Conservation (phyloP, 2,888 invertebrate genomes). For the Campoletis raptor region DNA sequence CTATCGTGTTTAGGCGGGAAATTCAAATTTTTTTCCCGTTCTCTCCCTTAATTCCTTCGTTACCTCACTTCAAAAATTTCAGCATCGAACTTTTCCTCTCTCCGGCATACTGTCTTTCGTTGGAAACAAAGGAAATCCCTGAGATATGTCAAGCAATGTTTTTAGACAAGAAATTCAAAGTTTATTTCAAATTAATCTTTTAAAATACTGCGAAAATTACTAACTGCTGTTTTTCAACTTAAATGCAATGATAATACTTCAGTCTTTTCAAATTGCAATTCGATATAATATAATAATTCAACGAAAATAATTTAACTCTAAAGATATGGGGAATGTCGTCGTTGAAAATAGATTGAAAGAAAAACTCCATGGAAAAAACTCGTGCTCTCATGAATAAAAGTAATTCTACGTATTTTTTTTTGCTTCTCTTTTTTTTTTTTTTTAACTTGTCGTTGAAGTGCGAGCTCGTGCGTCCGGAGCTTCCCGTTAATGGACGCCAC, state of each 20-base stretch:
- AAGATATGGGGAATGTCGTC: not conserved
- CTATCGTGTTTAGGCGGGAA: not conserved
- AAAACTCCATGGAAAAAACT: not conserved
- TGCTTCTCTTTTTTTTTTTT: not conserved
- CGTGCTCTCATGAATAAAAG: not conserved
- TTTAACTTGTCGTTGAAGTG: conserved; percentile 32
- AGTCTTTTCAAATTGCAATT: not conserved
- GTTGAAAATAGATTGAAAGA: not conserved
- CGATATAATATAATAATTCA: not conserved
- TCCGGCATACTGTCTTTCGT: no score
- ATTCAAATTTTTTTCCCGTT: not conserved
- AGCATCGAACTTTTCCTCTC: no score
- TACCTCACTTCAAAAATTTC: no score
- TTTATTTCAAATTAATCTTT: not conserved
- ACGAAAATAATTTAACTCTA: not conserved
- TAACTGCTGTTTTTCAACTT: not conserved
- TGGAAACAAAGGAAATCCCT: no score
- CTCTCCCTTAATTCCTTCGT: no score
- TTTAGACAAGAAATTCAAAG: no score
- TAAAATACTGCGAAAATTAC: no score
- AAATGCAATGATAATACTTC: not conserved
- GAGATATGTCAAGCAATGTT: no score
- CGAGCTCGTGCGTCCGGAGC: conserved; percentile 53
- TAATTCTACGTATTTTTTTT: not conserved
- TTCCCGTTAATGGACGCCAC: conserved; percentile 65